Evolutionary conservation across 2,888 invertebrate genomes (phyloP), one percentile per base, ranked within the genome.

Genomic region (Horisme vitalbata): DNA sequence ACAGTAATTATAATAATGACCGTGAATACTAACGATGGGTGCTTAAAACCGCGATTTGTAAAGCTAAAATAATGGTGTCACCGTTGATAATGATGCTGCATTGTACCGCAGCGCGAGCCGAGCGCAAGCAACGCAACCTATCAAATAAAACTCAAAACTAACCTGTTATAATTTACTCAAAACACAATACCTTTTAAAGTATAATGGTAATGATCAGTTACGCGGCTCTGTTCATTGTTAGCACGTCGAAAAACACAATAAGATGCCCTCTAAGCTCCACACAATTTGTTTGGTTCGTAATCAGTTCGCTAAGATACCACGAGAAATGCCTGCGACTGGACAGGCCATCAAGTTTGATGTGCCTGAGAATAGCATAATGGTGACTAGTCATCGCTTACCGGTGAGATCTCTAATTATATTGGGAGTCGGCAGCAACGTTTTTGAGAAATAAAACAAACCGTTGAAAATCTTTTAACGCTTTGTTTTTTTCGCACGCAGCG

Each of bases 131-230:
- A 43, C 56, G 59, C 60, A 35, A 30, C 63, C 74, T 79, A 75
- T 83, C 79, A 74, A 75, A 82, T 79, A 79, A 82, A 81, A 79
- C 73, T 72, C 74, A 79, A 78, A 75, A 76, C 72, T 75, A 74
- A 74, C 73, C 83, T 85, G 86, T 87, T 88, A 89, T 88, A 88
- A 88, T 88, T 89, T 87, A 88, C 88, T 86, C 87, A 88, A 89
- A 88, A 89, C 80, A 89, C 88, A 89, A 88, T 86, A 86, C 87
- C 87, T 75, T 85, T 82, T 82, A 83, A 56, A 82, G 83, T 72
- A 84, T 86, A 88, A 86, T 88, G 79, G 79, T 86, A 87, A 87
- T 87, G 85, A 88, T 87, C 87, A 83, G 85, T 86, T 87, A 81
- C 78, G 74, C 65, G 75, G 76, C 79, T 78, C 68, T 63, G 63